Evolutionary conservation across 53 echinoderm and acorn worm genomes (phyloP), one percentile per base, ranked within the genome.

Genomic region (Paracentrotus lividus): DNA sequence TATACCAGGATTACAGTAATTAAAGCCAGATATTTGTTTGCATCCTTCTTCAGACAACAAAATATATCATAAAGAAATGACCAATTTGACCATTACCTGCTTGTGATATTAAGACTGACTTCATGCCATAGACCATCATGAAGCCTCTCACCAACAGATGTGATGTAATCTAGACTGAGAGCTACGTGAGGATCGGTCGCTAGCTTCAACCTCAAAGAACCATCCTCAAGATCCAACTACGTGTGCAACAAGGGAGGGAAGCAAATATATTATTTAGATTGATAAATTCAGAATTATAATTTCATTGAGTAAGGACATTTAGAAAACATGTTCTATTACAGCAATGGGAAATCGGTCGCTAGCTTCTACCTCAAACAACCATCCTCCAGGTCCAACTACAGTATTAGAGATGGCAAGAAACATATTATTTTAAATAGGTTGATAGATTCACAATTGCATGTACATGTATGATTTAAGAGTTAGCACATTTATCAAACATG

Each of bases 101-200:
- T 43, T 59, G 81, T 45, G 20, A 94, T 10, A 2, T 43, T 47
- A 20, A 94, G 78, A 33, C 68, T 68, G 42, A 90, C 90, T 5
- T 47, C 33, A 60, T 94, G 94, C 94, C 94, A 94, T 1, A 90
- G 43, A 26, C 90, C 90, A 36, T 94, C 90, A 23, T 94, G 94
- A 13, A 94, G 64, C n/a, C 94, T 76, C 14, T 10, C 42, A 18
- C 94, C 94, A 7, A 94, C 0, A 36, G 33, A 78, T 24, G 57
- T 27, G 43, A 81, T 45, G 84, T 94, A 60, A 23, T 94, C 94
- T 0, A 94, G n/a, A 33, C 49, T 81, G 2, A 94, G 89, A 32
- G 78, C 36, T 13, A 90, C 42, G 49, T 94, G 90, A 21, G 90
- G 91, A 75, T 91, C 91, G 33, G 91, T 91, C 23, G 32, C 91